Conservation (phyloP, 2,797 vertebrate species). For the Lepidocolaptes lacrymiger region DNA sequence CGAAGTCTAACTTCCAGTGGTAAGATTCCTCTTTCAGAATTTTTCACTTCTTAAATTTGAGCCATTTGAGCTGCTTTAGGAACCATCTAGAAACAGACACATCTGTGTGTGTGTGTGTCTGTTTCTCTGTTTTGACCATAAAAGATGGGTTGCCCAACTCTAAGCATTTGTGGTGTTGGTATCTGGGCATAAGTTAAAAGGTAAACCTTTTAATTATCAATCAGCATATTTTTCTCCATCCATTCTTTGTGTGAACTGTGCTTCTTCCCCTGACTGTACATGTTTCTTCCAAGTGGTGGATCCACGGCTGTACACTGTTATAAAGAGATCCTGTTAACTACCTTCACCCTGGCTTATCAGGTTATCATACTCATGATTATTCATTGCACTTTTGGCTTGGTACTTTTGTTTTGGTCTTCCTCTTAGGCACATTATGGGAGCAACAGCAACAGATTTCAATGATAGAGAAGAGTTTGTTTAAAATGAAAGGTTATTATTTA, state of each 20-base stretch:
- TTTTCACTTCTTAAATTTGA: background rate
- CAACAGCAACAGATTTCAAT: background rate
- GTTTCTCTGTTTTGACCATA: background rate
- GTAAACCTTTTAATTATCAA: background rate
- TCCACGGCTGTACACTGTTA: background rate
- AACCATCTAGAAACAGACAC: background rate
- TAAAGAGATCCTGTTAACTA: background rate
- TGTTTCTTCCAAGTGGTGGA: background rate
- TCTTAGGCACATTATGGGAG: background rate
- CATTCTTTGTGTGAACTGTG: background rate
- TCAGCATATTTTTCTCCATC: background rate
- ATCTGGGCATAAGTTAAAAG: background rate
- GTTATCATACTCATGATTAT: background rate
- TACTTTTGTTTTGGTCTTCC: background rate
- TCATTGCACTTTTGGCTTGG: background rate
- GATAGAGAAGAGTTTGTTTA: background rate
- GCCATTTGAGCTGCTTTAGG: background rate
- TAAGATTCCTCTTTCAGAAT: background rate
- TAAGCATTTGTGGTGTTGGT: background rate
- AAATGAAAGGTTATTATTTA: background rate
- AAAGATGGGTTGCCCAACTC: background rate
- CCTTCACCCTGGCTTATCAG: background rate
- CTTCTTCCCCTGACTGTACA: background rate
- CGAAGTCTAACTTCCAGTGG: background rate
- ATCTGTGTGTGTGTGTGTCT: background rate